Evolutionary conservation across 2,113 vertebrate species (phyloP).

Genomic region (Marcusenius ussheri): DNA sequence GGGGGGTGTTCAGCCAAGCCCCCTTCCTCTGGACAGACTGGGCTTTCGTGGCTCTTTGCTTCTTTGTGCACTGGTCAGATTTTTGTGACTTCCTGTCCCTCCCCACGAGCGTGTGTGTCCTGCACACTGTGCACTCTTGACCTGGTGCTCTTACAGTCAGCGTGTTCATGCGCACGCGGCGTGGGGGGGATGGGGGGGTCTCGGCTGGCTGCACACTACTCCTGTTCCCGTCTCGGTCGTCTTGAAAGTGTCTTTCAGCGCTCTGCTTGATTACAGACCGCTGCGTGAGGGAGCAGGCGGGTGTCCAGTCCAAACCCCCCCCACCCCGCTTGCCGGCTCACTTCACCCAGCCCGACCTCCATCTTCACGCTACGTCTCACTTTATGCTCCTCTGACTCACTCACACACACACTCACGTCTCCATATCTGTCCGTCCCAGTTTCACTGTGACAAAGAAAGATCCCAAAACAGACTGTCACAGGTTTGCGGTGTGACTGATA

Average conservation of each 20-base stretch:
- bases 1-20: no score
- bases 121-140: not conserved
- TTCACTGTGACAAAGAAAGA: not conserved
- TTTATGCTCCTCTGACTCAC: not conserved
- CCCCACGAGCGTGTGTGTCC: not conserved
- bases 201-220: not conserved
- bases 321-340: not conserved
- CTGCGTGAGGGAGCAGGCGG: constrained; percentile 35
- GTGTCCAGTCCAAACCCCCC: constrained; percentile 6
- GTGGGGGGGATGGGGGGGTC: not conserved
- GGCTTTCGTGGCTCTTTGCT: not conserved
- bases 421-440: not conserved
- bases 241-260: constrained; percentile 22
- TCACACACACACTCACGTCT: not conserved
- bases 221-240: not conserved
- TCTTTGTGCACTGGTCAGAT: not conserved
- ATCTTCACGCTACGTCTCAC: no score
- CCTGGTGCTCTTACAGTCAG: not conserved
- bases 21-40: not conserved
- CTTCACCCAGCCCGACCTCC: not conserved
- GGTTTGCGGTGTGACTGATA: not conserved
- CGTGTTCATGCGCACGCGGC: not conserved
- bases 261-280: constrained; percentile 18
- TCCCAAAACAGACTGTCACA: not conserved
- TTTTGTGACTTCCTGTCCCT: not conserved